Percentiles rank a stretch among this genome's conserved stretches.
Evolutionary conservation across 1,140 invertebrate species (phyloP).

Genomic region (Steinernema feltiae): DNA sequence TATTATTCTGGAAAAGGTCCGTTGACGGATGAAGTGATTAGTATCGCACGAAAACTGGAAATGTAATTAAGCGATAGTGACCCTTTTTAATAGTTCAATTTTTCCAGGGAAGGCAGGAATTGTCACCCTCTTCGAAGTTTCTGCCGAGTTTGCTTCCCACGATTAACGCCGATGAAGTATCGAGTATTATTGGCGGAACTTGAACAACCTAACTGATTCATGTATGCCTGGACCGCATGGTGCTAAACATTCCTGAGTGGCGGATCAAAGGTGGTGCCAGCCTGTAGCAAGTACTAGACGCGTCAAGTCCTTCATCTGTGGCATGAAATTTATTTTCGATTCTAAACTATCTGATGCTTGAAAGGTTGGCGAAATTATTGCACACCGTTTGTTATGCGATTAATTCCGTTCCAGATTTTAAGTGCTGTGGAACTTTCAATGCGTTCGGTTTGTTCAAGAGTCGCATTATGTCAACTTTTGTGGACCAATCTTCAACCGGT

Average conservation of each 20-base stretch:
- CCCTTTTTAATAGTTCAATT: not conserved
- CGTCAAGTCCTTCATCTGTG: slow-evolving; percentile 72
- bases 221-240: too few relatives aligned
- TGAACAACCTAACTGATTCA: too few relatives aligned
- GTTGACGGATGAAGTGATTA: slow-evolving; percentile 53
- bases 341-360: slow-evolving; percentile 91
- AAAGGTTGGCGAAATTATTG: slow-evolving; percentile 66
- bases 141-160: too few relatives aligned
- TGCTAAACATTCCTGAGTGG: not conserved
- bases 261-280: not conserved
- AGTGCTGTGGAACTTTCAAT: slow-evolving; percentile 83
- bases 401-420: slow-evolving; percentile 65
- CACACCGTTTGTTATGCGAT: not conserved
- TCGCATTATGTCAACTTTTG: slow-evolving; percentile 77
- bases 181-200: too few relatives aligned
- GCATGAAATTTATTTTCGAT: slow-evolving; percentile 90
- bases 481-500: slow-evolving; percentile 62
- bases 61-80: slow-evolving; percentile 41
- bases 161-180: too few relatives aligned
- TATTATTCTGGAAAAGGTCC: slow-evolving; percentile 42
- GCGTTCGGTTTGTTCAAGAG: slow-evolving; percentile 75
- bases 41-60: slow-evolving; percentile 59
- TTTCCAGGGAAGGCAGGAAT: slow-evolving; percentile 10
- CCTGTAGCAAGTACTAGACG: not conserved
- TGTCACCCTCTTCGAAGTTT: not conserved